Percentiles rank a stretch among this genome's conserved stretches.
phyloP scores from a whole-genome alignment of 2,113 vertebrate genomes.

The Raja brachyura region DNA sequence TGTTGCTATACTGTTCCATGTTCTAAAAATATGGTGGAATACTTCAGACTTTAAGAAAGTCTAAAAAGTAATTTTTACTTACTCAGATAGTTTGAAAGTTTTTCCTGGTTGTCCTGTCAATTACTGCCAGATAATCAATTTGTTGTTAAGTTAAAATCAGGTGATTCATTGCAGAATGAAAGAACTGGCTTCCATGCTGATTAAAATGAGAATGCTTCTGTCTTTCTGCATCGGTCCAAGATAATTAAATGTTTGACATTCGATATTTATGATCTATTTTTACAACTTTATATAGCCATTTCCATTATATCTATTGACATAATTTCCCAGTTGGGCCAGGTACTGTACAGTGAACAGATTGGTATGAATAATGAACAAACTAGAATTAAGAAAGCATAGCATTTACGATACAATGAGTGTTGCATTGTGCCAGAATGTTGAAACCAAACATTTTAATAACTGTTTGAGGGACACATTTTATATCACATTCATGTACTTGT shows the following conservation, averaged over 20 bases:
- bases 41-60: neutral
- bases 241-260: constrained; percentile 11
- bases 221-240: neutral
- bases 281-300: neutral
- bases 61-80: neutral
- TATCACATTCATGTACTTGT: neutral
- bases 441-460: neutral
- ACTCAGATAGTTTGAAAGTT: neutral
- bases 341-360: neutral
- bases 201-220: neutral
- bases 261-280: neutral
- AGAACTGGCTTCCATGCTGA: neutral
- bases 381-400: neutral
- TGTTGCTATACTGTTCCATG: too few relatives aligned
- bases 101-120: neutral
- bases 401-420: neutral
- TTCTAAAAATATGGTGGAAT: neutral
- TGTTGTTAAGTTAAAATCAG: neutral
- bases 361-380: constrained; percentile 11
- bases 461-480: neutral
- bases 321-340: neutral
- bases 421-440: neutral
- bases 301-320: neutral
- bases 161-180: neutral
- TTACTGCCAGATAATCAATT: neutral